Evolutionary conservation across 1,140 invertebrate species (phyloP).

Genomic region (Apocrypta bakeri): DNA sequence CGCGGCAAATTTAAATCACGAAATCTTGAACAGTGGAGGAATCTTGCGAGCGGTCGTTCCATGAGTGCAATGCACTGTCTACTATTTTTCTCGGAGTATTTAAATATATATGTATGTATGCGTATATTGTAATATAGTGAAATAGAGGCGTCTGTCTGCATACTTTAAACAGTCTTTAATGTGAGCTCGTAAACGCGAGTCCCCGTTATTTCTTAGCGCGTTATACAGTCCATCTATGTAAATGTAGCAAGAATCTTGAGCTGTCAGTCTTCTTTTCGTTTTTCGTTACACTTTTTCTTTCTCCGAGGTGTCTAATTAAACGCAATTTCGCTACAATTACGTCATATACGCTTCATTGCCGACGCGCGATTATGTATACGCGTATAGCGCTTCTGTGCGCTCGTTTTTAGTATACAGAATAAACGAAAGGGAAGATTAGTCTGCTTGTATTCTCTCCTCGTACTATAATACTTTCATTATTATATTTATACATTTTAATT

Average conservation of each 20-base stretch:
- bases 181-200: not conserved
- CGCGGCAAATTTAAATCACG: not conserved
- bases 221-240: no score
- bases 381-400: not conserved
- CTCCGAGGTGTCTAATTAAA: not conserved
- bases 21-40: not conserved
- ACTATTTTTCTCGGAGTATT: not conserved
- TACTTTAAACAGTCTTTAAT: not conserved
- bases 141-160: not conserved
- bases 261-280: not conserved
- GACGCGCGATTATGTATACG: not conserved
- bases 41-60: no score
- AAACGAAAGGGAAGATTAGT: not conserved
- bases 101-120: not conserved
- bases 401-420: not conserved
- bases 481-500: no score
- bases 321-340: not conserved
- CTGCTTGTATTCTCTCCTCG: no score
- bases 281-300: not conserved
- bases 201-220: not conserved
- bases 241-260: not conserved
- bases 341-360: slow-evolving; percentile 7
- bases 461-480: no score
- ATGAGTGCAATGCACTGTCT: not conserved
- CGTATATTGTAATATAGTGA: not conserved